Conservation (phyloP, 2,888 invertebrate genomes). For the Trichopria drosophilae region DNA sequence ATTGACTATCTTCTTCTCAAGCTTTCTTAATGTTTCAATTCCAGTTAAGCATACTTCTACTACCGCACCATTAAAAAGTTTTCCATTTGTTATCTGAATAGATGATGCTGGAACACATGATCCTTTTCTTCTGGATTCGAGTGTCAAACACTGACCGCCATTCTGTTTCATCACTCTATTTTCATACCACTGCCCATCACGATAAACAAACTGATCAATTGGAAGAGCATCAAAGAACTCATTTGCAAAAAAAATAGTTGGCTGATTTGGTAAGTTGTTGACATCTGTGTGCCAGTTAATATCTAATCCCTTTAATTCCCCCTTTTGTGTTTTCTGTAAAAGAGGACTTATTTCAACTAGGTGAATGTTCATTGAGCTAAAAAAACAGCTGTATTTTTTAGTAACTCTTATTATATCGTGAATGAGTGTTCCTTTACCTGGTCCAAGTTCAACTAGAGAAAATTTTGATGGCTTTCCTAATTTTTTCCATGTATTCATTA, state of each 20-base stretch:
- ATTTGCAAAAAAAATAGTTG: slow-evolving; percentile 8
- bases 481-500: slow-evolving; percentile 12
- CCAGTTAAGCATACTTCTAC: slow-evolving; percentile 9
- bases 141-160: too few species aligned
- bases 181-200: slow-evolving; percentile 6
- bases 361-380: slow-evolving; percentile 1
- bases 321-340: not conserved
- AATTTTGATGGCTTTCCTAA: slow-evolving; percentile 12
- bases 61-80: slow-evolving; percentile 9
- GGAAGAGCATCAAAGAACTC: slow-evolving; percentile 12
- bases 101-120: slow-evolving; percentile 4
- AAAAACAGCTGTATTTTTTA: not conserved
- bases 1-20: slow-evolving; percentile 7
- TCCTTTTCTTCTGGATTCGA: slow-evolving; percentile 2
- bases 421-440: slow-evolving; percentile 8
- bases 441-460: slow-evolving; percentile 10
- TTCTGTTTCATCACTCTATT: slow-evolving; percentile 2
- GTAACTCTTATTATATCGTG: slow-evolving; percentile 7
- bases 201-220: slow-evolving; percentile 5
- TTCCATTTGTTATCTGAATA: not conserved
- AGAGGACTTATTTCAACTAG: slow-evolving; percentile 4
- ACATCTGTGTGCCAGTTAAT: slow-evolving; percentile 8
- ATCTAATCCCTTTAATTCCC: slow-evolving; percentile 5
- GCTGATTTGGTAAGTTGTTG: slow-evolving; percentile 5
- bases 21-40: slow-evolving; percentile 11